Base-by-base conservation (phyloP, 2,797 vertebrate species). In the Lepus townsendii region DNA sequence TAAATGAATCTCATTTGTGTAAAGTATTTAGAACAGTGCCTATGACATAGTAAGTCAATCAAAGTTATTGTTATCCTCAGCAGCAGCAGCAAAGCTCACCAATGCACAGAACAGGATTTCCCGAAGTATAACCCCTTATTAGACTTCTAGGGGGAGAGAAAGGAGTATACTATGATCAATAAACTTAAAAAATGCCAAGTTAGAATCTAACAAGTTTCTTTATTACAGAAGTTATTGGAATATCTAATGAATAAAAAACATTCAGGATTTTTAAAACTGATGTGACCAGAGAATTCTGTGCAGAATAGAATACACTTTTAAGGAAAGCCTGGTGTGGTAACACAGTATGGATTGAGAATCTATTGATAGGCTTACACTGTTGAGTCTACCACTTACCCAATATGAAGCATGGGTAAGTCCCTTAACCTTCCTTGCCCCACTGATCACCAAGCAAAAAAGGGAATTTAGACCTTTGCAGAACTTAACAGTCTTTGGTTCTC, bases 131-230 rank as follows among this genome's bases (percentile, higher is more conserved):
- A 66, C 24, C 5, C 5, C 30, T 93, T 83, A 66, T 24, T 52
- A 84, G 27, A 22, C 73, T 3, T 35, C 47, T 85, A 60, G 7
- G 3, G 8, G 52, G 6, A 0, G 3, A 4, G 7, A 35, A 62
- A 75, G 27, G 14, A 47, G 42, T 13, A 65, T 19, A 80, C 42
- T 38, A 8, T 75, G 13, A 35, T 17, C 10, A 94, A 87, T 42
- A 90, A 84, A 88, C 8, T 63, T 87, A 50, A 32, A 93, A 95
- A 88, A 75, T 13, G 30, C n/a, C 79, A 5, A 7, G 22, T 52
- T 82, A 93, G 92, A 66, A 69, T 35, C 20, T 65, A 30, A 68
- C 26, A 89, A 79, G 19, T 84, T 83, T 93, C n/a, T 96, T 47
- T 57, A 71, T 7, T 85, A 14, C 10, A 75, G 20, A 93, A 93